Conservation (phyloP, 1,140 invertebrate species). For the Yoshiicerus persimilis region DNA sequence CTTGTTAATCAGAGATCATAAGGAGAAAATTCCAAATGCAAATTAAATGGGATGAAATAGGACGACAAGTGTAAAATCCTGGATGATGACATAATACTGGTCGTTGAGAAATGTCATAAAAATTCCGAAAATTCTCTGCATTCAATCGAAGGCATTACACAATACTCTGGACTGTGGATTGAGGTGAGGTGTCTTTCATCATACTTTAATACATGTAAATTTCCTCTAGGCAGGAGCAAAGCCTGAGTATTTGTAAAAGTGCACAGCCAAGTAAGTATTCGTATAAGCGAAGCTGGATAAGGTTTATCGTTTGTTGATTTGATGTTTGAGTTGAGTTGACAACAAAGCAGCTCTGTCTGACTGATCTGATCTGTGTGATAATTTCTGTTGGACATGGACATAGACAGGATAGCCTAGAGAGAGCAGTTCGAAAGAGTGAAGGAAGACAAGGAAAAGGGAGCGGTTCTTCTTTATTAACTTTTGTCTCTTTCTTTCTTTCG, state of each 20-base stretch:
- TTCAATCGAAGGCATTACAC: not conserved
- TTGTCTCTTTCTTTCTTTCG: not conserved
- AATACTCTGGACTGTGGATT: not conserved
- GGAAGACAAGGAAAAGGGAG: not conserved
- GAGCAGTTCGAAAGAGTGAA: not conserved
- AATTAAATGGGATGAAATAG: not conserved
- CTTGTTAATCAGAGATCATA: not conserved
- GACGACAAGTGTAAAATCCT: not conserved
- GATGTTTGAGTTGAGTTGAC: not conserved
- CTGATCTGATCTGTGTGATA: not conserved
- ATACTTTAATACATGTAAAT: not conserved
- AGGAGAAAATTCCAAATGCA: not conserved
- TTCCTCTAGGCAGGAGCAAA: too few relatives aligned
- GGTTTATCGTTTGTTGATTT: not conserved
- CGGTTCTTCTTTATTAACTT: constrained; percentile 1
- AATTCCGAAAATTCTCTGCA: not conserved
- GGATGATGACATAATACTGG: not conserved
- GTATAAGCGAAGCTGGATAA: too few relatives aligned
- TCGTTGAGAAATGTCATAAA: not conserved
- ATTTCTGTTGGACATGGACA: not conserved
- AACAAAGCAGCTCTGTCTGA: not conserved
- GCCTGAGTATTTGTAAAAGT: too few relatives aligned
- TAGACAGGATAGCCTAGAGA: not conserved
- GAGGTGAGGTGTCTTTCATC: not conserved
- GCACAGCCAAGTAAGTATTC: too few relatives aligned